These are phyloP conservation scores for Podarcis cretensis DNA, from an alignment of 2,113 vertebrate species.

Conservation along the genomic window DNA sequence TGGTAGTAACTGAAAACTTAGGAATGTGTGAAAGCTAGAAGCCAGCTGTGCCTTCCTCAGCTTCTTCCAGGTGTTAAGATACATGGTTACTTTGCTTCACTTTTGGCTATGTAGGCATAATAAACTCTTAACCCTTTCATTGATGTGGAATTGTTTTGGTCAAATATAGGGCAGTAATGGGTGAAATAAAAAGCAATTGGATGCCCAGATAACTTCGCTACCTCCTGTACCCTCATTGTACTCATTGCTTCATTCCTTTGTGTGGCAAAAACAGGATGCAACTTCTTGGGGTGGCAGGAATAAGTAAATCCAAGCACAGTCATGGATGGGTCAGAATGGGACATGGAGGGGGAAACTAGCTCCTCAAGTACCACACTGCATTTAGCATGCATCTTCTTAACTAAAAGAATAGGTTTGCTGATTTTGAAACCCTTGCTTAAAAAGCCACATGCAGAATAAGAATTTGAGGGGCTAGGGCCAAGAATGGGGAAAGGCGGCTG, in stretches of 20 bases:
- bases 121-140: constrained; percentile 47
- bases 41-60: constrained; percentile 78
- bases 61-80: constrained; percentile 84
- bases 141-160: not conserved
- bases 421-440: not conserved
- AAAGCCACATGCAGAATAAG: not conserved
- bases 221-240: not conserved
- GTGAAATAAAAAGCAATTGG: constrained; percentile 1
- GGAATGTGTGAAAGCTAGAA: constrained; percentile 88
- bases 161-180: not conserved
- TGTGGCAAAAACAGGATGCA: too few species aligned
- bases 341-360: not conserved
- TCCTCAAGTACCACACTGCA: too few species aligned
- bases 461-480: not conserved
- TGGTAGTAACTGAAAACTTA: constrained; percentile 86
- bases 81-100: constrained; percentile 74
- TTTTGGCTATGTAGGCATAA: constrained; percentile 68
- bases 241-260: not conserved
- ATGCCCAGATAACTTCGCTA: not conserved
- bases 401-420: not conserved
- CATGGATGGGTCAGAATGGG: too few species aligned
- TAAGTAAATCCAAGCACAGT: too few species aligned
- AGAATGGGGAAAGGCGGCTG: not conserved
- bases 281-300: too few species aligned
- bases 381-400: not conserved